Conservation (phyloP, 2,888 invertebrate genomes). For the Cryptus armator region DNA sequence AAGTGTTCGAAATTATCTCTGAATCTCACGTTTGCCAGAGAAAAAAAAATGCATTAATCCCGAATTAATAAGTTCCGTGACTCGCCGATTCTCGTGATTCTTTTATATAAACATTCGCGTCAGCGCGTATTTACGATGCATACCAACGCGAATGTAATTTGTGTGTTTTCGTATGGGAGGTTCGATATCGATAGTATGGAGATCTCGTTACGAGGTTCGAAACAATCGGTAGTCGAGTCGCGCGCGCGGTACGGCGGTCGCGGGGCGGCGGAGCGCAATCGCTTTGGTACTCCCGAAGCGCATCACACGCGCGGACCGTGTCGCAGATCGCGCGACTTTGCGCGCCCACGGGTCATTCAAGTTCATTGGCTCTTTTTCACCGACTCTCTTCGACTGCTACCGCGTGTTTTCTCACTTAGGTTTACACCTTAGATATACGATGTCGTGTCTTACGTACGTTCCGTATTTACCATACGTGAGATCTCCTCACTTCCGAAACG, state of each 20-base stretch:
- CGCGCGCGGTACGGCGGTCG: conserved; percentile 13
- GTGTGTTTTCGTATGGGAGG: background rate
- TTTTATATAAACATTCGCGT: too few relatives aligned
- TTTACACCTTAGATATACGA: background rate
- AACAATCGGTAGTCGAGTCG: conserved; percentile 34
- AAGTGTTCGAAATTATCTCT: too few relatives aligned
- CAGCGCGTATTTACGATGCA: background rate
- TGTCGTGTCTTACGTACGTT: background rate
- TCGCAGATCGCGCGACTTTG: conserved; percentile 65
- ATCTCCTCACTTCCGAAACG: background rate
- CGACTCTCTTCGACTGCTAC: conserved; percentile 64
- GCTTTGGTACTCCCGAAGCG: conserved; percentile 34
- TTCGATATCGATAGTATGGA: conserved; percentile 17
- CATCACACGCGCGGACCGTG: conserved; percentile 32
- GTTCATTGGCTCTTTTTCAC: conserved; percentile 81
- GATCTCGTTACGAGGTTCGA: conserved; percentile 18
- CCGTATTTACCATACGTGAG: background rate
- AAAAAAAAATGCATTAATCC: too few relatives aligned
- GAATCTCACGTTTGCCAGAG: too few relatives aligned
- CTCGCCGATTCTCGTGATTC: too few relatives aligned
- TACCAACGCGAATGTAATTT: background rate
- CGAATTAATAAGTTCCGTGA: too few relatives aligned
- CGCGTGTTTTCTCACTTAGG: conserved; percentile 24
- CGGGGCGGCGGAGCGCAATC: conserved; percentile 28
- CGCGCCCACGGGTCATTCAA: conserved; percentile 77